A percentile compares a stretch with the other conserved stretches of the same genome.
Evolutionary conservation across 1,140 invertebrate species (phyloP).

Genomic region (Listronotus bonariensis): DNA sequence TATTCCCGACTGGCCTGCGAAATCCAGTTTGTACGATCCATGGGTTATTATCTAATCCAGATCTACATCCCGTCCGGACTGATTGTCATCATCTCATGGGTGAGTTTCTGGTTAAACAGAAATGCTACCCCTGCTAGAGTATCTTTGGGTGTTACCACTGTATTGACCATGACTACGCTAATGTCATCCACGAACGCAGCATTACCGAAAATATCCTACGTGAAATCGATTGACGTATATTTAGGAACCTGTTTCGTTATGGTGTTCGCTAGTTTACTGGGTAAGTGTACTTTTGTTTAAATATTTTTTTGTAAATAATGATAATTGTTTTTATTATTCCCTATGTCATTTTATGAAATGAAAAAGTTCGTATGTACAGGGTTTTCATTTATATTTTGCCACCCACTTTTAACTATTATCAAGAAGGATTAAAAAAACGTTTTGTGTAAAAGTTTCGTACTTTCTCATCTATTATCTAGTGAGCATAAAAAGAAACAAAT

Average conservation of each 20-base stretch:
- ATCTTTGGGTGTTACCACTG: conserved; percentile 94
- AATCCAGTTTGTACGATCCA: conserved; percentile 96
- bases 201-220: conserved; percentile 97
- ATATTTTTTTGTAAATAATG: too few species aligned
- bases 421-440: too few species aligned
- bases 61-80: conserved; percentile 98
- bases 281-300: conserved; percentile 67
- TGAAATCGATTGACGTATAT: conserved; percentile 98
- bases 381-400: too few species aligned
- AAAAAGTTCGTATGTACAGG: too few species aligned
- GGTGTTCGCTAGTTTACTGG: conserved; percentile 93
- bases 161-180: conserved; percentile 98
- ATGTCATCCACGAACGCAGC: conserved; percentile 98
- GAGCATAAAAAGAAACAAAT: too few species aligned
- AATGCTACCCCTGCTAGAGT: conserved; percentile 96
- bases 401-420: too few species aligned
- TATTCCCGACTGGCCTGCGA: conserved; percentile 96
- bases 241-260: conserved; percentile 97
- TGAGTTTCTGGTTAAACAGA: conserved; percentile 84
- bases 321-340: too few species aligned
- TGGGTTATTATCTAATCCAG: conserved; percentile 99
- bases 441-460: too few species aligned
- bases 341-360: too few species aligned
- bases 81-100: conserved; percentile 99
- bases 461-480: too few species aligned